Conservation (phyloP, 2,113 vertebrate species). For the Anolis sagrei region DNA sequence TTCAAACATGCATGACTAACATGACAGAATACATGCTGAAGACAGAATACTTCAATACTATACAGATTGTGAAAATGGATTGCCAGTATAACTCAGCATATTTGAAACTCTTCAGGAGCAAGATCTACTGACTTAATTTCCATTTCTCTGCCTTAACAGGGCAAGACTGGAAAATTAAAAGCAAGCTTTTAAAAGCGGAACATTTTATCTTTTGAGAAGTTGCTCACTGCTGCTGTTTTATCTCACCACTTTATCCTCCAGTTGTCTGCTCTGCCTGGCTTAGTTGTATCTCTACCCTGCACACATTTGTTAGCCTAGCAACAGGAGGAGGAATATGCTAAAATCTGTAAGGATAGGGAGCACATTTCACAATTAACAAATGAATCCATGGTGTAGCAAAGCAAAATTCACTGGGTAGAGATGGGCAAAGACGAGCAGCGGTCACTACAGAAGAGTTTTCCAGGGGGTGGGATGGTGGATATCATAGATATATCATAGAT, state of each 20-base stretch:
- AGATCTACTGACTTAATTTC: background rate
- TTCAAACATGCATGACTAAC: background rate
- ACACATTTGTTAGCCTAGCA: background rate
- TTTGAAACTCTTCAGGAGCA: background rate
- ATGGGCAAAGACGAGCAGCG: too few relatives aligned
- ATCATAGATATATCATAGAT: too few relatives aligned
- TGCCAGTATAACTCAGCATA: background rate
- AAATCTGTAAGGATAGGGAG: too few relatives aligned
- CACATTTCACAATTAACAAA: background rate
- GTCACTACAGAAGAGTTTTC: too few relatives aligned
- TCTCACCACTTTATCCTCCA: background rate
- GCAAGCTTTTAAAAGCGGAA: background rate
- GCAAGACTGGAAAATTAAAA: background rate
- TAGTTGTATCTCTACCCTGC: background rate
- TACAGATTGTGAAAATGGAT: background rate
- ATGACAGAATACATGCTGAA: background rate
- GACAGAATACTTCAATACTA: background rate
- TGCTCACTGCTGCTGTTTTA: background rate
- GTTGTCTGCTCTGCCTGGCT: too few relatives aligned
- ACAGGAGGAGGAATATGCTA: background rate
- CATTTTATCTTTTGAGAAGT: background rate
- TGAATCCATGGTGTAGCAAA: background rate
- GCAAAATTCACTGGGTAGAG: too few relatives aligned
- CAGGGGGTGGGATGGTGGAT: too few relatives aligned
- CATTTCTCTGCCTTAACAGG: background rate